A percentile compares a stretch with the other conserved stretches of the same genome.
Evolutionary conservation across 2,797 vertebrate species (phyloP).

Genomic region (Limosa lapponica): DNA sequence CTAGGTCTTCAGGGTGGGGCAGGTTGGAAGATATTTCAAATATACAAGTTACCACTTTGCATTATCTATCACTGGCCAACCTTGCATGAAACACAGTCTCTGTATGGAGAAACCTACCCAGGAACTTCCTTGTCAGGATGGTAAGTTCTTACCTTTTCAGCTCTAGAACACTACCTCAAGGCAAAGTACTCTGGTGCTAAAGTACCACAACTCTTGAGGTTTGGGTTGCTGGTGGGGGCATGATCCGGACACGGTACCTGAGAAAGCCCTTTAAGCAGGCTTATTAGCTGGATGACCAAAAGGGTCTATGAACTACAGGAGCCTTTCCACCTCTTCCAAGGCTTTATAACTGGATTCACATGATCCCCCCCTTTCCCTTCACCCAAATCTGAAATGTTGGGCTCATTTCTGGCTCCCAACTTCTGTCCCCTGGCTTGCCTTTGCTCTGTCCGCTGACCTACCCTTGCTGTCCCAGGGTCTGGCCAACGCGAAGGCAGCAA

Average conservation of each 20-base stretch:
- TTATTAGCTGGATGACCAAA: background rate
- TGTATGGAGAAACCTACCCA: background rate
- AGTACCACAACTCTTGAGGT: background rate
- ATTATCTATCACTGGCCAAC: background rate
- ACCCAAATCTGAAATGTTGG: background rate
- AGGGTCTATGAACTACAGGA: background rate
- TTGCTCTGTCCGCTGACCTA: background rate
- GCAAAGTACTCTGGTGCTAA: background rate
- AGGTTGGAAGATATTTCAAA: background rate
- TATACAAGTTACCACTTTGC: background rate
- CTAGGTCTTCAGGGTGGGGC: background rate
- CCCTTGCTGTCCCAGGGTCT: background rate
- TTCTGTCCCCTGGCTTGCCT: background rate
- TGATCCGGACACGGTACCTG: background rate
- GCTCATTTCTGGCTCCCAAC: background rate
- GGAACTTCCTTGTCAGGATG: background rate
- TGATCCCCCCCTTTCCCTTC: background rate
- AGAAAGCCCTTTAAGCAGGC: background rate
- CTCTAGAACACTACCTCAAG: fast-evolving
- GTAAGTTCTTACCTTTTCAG: background rate
- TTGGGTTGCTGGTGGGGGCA: background rate
- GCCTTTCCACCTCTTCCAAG: background rate
- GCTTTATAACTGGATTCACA: background rate
- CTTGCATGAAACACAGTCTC: background rate
- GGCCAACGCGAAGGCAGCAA: background rate